Conservation (phyloP, 2,888 invertebrate genomes). For the Drosophila melanocephala region DNA sequence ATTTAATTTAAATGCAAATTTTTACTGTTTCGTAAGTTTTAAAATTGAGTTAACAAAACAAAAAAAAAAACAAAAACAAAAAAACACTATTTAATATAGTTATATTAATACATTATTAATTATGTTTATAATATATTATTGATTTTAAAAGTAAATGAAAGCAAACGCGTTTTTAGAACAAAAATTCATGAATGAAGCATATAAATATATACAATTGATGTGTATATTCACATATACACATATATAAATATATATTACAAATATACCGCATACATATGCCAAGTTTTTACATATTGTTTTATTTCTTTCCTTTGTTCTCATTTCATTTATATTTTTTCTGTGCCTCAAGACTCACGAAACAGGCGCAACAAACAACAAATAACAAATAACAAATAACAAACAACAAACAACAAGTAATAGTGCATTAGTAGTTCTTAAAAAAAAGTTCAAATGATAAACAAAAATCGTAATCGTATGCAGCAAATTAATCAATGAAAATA, state of each 20-base stretch:
- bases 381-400: slow-evolving; percentile 62
- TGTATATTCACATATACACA: slow-evolving; percentile 42
- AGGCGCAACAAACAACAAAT: slow-evolving; percentile 64
- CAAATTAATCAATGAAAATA: slow-evolving; percentile 27
- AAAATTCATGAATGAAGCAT: slow-evolving; percentile 48
- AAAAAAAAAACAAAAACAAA: slow-evolving; percentile 14
- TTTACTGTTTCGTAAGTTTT: slow-evolving; percentile 53
- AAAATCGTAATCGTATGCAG: slow-evolving; percentile 22
- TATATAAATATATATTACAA: slow-evolving; percentile 52
- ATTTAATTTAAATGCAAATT: slow-evolving; percentile 54
- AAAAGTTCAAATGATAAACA: slow-evolving; percentile 49
- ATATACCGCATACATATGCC: slow-evolving; percentile 60
- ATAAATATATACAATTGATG: slow-evolving; percentile 26
- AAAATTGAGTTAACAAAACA: slow-evolving; percentile 37
- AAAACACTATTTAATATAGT: slow-evolving; percentile 40
- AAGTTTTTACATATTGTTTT: slow-evolving; percentile 42
- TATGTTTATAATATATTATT: slow-evolving; percentile 67
- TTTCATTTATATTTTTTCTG: slow-evolving; percentile 17
- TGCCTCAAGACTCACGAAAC: slow-evolving; percentile 55
- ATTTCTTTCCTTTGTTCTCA: slow-evolving; percentile 21
- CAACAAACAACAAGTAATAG: slow-evolving; percentile 70
- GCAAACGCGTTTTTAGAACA: slow-evolving; percentile 75
- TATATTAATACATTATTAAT: slow-evolving; percentile 53
- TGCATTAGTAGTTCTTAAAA: slow-evolving; percentile 78
- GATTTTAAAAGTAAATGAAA: slow-evolving; percentile 66